Evolutionary conservation across 1,140 invertebrate species (phyloP).

Genomic region (Cotesia vestalis): DNA sequence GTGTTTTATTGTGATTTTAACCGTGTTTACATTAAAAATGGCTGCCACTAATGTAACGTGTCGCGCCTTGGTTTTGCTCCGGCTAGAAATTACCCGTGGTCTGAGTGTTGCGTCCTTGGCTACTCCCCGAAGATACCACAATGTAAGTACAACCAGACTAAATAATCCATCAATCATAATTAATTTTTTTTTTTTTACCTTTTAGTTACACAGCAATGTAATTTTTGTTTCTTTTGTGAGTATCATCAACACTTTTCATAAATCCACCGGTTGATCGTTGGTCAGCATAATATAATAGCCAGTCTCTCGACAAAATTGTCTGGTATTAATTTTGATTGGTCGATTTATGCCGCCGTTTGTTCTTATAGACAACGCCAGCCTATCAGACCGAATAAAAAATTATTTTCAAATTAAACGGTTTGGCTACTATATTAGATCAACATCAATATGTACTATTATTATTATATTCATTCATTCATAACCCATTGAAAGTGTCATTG

Average conservation of each 20-base stretch:
- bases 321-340: neutral
- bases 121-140: conserved; percentile 49
- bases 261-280: neutral
- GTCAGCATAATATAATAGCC: neutral
- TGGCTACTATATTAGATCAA: neutral
- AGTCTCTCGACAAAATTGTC: neutral
- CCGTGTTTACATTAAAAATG: conserved; percentile 42
- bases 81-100: conserved; percentile 53
- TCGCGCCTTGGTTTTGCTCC: conserved; percentile 51
- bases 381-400: neutral
- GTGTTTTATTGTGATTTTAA: conserved; percentile 17
- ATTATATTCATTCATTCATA: too few species aligned
- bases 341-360: neutral
- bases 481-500: too few species aligned
- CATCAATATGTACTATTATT: too few species aligned
- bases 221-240: neutral
- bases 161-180: conserved; percentile 15
- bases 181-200: conserved; percentile 12
- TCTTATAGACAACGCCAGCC: neutral
- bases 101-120: conserved; percentile 50
- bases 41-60: conserved; percentile 52
- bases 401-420: neutral
- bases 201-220: neutral
- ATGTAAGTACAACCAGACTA: conserved; percentile 48
- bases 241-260: neutral